These are phyloP conservation scores for Amphibalanus amphitrite DNA, from an alignment of 1,140 invertebrate species.

Conservation along the genomic window DNA sequence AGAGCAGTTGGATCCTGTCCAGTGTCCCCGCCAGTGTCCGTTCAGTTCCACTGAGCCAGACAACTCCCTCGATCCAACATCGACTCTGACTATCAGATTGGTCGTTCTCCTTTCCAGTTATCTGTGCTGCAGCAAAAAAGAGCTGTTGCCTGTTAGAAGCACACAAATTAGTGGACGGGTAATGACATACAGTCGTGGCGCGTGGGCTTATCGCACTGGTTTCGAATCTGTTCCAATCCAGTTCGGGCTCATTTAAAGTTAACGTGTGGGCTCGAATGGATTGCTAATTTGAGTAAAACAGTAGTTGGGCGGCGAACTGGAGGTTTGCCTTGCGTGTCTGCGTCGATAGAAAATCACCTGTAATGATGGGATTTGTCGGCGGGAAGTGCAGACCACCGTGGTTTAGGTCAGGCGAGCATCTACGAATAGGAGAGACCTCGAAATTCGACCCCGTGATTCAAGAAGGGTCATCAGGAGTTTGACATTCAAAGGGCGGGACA, in stretches of 20 bases:
- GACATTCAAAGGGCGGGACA: not conserved
- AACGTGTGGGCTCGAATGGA: not conserved
- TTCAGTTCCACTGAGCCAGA: no score
- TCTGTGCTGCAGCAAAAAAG: not conserved
- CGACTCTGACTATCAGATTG: not conserved
- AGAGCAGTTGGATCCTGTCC: no score
- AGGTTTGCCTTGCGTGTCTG: not conserved
- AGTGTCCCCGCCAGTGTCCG: no score
- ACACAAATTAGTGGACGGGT: not conserved
- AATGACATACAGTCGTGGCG: not conserved
- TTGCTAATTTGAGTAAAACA: not conserved
- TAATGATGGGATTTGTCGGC: not conserved
- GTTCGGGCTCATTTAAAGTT: not conserved
- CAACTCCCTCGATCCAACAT: no score
- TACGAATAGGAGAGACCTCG: no score
- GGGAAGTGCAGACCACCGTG: no score
- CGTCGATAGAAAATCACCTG: not conserved
- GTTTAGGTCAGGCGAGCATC: no score
- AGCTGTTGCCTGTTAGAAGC: not conserved
- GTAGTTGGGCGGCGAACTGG: not conserved
- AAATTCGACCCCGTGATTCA: no score
- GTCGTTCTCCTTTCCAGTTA: not conserved
- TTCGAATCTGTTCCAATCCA: not conserved
- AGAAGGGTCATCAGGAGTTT: no score
- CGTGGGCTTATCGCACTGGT: not conserved